Evolutionary conservation across 2,888 invertebrate genomes (phyloP).

Genomic region (Chrysolina oricalcia): DNA sequence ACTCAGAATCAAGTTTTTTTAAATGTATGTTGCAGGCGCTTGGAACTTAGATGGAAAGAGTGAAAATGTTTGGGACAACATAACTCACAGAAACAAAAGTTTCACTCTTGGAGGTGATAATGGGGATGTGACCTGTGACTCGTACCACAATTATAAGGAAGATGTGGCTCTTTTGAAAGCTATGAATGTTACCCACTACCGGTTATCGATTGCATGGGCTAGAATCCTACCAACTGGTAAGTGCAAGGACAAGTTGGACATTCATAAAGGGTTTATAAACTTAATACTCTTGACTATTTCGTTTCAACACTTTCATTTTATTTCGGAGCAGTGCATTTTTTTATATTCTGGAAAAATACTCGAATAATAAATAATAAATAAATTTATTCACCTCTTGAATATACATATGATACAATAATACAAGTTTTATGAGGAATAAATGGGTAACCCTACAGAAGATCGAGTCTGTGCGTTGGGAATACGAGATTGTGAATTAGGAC

Average conservation of each 20-base stretch:
- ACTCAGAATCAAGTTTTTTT: too few species aligned
- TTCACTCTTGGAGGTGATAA: conserved; percentile 74
- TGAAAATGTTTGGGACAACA: conserved; percentile 80
- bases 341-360: too few species aligned
- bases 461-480: too few species aligned
- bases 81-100: conserved; percentile 74
- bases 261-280: background rate
- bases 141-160: conserved; percentile 77
- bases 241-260: background rate
- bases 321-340: too few species aligned
- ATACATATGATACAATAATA: too few species aligned
- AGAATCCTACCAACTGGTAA: conserved; percentile 72
- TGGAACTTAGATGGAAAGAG: conserved; percentile 72
- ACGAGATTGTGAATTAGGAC: too few species aligned
- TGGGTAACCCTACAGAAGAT: too few species aligned
- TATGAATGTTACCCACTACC: conserved; percentile 72
- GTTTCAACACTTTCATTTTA: too few species aligned
- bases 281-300: too few species aligned
- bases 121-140: conserved; percentile 79
- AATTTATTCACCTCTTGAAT: too few species aligned
- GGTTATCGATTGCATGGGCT: conserved; percentile 54
- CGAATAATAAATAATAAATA: too few species aligned
- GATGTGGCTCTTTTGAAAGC: conserved; percentile 76
- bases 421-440: too few species aligned
- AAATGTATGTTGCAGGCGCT: conserved; percentile 41